These are phyloP conservation scores for Cydia pomonella DNA, from an alignment of 1,140 invertebrate genomes.

Conservation along the genomic window DNA sequence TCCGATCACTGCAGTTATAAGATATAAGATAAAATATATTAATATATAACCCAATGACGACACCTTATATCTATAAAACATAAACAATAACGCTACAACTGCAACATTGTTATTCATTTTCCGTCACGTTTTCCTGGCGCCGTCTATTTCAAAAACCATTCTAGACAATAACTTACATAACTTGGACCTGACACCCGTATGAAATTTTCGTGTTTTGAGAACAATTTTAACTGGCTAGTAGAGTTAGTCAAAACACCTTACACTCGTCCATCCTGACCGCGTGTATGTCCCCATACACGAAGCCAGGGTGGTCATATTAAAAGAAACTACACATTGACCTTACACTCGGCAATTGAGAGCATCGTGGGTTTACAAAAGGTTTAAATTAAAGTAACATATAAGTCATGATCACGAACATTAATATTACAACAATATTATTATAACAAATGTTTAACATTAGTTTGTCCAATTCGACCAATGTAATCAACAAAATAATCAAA, in stretches of 20 bases:
- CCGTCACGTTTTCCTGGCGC: constrained; percentile 6
- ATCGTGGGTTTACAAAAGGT: neutral
- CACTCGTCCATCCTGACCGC: constrained; percentile 31
- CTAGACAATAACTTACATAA: neutral
- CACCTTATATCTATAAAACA: neutral
- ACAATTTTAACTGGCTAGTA: neutral
- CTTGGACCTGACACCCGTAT: neutral
- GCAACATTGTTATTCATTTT: constrained; percentile 4
- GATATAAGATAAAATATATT: too few species aligned
- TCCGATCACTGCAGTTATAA: too few species aligned
- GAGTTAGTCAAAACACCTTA: constrained; percentile 74
- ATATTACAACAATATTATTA: neutral
- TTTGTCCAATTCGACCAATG: too few species aligned
- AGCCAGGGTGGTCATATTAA: neutral
- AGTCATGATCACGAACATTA: neutral
- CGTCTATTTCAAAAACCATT: neutral
- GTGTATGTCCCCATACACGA: constrained; percentile 32
- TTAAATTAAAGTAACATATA: neutral
- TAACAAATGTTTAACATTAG: too few species aligned
- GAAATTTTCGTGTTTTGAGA: neutral
- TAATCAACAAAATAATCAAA: too few species aligned
- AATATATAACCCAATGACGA: too few species aligned
- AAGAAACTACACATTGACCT: neutral
- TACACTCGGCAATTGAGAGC: constrained; percentile 29
- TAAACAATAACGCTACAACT: neutral